A percentile compares a stretch with the other conserved stretches of the same genome.
phyloP scores from a whole-genome alignment of 2,113 vertebrate species.

The Ochotona princeps region DNA sequence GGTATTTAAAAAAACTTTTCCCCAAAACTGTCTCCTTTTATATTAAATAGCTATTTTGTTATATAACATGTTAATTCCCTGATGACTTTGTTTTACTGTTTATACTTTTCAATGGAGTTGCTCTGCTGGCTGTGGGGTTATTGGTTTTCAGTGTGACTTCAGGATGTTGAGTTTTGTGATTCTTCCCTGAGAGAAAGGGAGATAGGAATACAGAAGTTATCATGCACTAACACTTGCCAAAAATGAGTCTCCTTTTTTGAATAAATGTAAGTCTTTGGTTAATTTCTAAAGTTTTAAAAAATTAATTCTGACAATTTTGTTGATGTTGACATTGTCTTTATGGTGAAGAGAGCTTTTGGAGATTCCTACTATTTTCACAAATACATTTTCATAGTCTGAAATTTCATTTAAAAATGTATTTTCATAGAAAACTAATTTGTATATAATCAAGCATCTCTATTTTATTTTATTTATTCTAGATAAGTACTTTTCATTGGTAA shows the following conservation, averaged over 20 bases:
- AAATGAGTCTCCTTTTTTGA: neutral
- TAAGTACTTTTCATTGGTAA: neutral
- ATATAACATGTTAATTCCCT: neutral
- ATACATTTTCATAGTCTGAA: neutral
- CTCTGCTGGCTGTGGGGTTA: neutral
- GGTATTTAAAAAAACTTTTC: no score
- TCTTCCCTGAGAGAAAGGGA: neutral
- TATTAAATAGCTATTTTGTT: neutral
- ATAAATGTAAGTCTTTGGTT: neutral
- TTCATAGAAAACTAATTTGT: slow-evolving; percentile 23
- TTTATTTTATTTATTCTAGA: neutral
- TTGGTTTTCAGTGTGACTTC: neutral
- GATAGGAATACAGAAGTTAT: neutral
- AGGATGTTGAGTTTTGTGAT: neutral
- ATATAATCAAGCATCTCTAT: neutral
- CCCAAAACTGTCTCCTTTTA: neutral
- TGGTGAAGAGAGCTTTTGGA: neutral
- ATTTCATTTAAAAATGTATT: neutral
- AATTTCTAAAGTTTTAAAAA: slow-evolving; percentile 11
- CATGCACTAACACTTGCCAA: neutral
- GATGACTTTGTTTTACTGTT: neutral
- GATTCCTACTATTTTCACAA: neutral
- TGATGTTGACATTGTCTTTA: neutral
- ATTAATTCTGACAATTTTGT: neutral
- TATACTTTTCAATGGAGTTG: slow-evolving; percentile 5